Percentiles rank a stretch among this genome's conserved stretches.
These are phyloP conservation scores for Butorides virescens DNA, from an alignment of 2,113 vertebrate genomes.

Conservation along the genomic window DNA sequence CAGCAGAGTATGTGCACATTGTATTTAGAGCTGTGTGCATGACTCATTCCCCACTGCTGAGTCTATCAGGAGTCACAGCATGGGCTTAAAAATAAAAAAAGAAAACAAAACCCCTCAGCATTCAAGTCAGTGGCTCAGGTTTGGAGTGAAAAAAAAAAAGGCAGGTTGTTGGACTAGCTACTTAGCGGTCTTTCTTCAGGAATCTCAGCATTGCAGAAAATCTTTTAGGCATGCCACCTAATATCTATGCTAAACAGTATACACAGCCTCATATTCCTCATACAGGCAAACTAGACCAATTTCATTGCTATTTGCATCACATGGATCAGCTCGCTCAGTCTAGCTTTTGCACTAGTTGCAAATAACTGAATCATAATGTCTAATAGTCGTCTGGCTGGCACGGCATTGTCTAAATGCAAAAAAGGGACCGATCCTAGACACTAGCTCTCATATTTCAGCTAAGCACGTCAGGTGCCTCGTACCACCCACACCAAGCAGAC, in stretches of 20 bases:
- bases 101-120: neutral
- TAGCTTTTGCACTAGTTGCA: constrained; percentile 67
- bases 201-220: neutral
- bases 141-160: neutral
- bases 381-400: constrained; percentile 60
- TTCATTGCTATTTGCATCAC: constrained; percentile 69
- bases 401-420: constrained; percentile 59
- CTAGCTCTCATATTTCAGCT: neutral
- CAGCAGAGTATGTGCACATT: neutral
- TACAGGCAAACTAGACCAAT: constrained; percentile 64
- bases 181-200: neutral
- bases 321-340: constrained; percentile 60
- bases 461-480: neutral
- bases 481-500: neutral
- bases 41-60: neutral
- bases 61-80: neutral
- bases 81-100: neutral
- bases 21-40: neutral
- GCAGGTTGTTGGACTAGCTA: neutral
- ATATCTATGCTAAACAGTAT: neutral
- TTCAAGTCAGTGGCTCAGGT: neutral
- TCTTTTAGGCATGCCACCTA: neutral
- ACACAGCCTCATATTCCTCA: constrained; percentile 49
- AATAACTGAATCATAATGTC: constrained; percentile 70
- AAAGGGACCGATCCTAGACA: neutral